Evolutionary conservation across 1,140 invertebrate species (phyloP), one percentile per base, ranked within the genome.

Genomic region (Harlomillsia oculata): DNA sequence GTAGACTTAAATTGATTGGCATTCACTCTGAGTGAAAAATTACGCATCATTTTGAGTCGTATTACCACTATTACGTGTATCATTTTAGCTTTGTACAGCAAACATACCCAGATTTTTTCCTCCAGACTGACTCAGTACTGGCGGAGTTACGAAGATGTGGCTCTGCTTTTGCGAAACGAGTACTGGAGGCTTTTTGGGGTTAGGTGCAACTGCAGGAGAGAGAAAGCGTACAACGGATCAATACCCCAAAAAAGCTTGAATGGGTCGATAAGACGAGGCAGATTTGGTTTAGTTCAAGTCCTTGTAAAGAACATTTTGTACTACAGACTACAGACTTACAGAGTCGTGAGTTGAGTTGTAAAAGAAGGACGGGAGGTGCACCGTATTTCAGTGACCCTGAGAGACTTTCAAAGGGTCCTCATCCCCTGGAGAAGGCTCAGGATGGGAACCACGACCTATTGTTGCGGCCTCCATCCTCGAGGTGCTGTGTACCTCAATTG

Each of bases 401-500:
- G n/a, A 30, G 28, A 23, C 23, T 3, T 20, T 23, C 32, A 29
- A 48, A 48, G 45, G 16, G 28, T 48, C 28, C 28, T 28, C 36
- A 50, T 50, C 23, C 39, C 16, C 16, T 50, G 48, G 32, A 39
- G 32, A 41, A 49, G 34, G 18, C 28, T 43, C 39, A 56, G 34
- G 49, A 56, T 28, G 14, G 50, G 54, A 46, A 37, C 52, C n/a
- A 34, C 44, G 29, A 53, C 43, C 36, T 56, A 60, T 37, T 61
- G 59, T 53, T 53, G 53, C 30, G 51, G 55, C 5, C 43, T 61
- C 16, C 56, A 56, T 36, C 56, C 63, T 25, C 52, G 52, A 34
- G 58, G 50, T 18, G 53, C 63, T 26, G 59, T 59, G 18, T 61
- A 49, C 30, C 44, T 61, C 23, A 64, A n/a, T 64, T 25, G 55